These are phyloP conservation scores for Onychostoma macrolepis DNA, from an alignment of 2,113 vertebrate genomes.

Conservation along the genomic window DNA sequence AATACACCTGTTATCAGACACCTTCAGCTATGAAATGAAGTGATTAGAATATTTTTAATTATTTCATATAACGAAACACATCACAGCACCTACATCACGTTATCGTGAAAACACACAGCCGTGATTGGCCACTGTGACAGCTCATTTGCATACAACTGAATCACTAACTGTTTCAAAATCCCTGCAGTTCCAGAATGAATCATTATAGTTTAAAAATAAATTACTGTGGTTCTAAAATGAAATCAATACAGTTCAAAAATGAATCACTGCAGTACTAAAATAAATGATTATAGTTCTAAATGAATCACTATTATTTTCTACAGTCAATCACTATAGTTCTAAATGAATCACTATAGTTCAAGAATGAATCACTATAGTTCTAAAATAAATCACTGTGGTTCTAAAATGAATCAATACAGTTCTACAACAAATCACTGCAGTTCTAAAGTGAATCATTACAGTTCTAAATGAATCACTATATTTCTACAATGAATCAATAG, in stretches of 20 bases:
- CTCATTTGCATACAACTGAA: too few relatives aligned
- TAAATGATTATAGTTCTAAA: too few relatives aligned
- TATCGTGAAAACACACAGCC: slow-evolving; percentile 50
- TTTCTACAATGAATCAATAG: too few relatives aligned
- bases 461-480: neutral
- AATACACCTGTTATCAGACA: neutral
- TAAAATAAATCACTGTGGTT: too few relatives aligned
- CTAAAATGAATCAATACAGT: neutral
- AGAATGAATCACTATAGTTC: too few relatives aligned
- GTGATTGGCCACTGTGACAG: neutral
- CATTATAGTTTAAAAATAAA: neutral
- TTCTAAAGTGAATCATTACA: neutral
- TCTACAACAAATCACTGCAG: too few relatives aligned
- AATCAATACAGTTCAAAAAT: neutral
- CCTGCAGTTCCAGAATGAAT: neutral
- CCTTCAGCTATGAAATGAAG: neutral
- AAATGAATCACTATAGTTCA: too few relatives aligned
- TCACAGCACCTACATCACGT: neutral
- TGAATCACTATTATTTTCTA: neutral
- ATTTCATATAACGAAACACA: neutral
- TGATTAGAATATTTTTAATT: neutral
- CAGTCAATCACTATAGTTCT: too few relatives aligned
- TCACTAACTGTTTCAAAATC: too few relatives aligned
- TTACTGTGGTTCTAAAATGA: neutral
- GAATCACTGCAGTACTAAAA: neutral